These are phyloP conservation scores for Aphaenogaster floridana DNA, from an alignment of 1,140 invertebrate genomes.

Conservation along the genomic window DNA sequence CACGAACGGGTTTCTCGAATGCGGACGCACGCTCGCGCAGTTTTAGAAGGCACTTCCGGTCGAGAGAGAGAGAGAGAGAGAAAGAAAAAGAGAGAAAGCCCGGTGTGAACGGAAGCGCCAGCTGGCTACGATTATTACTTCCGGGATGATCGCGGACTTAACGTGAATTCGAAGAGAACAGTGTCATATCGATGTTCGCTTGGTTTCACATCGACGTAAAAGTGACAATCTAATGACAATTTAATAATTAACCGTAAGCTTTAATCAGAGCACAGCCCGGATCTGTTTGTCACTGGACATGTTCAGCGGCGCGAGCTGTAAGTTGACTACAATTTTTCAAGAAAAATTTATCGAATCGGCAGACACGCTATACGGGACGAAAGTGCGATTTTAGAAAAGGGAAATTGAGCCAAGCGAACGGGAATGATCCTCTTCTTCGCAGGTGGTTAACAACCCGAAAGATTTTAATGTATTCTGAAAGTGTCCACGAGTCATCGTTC, in stretches of 20 bases:
- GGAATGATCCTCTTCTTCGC: conserved; percentile 18
- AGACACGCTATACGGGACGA: neutral
- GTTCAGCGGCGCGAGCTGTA: neutral
- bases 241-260: neutral
- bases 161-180: neutral
- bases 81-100: neutral
- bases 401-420: neutral
- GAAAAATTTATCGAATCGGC: neutral
- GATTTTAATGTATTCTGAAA: neutral
- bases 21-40: neutral
- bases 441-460: conserved; percentile 5
- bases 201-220: neutral
- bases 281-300: neutral
- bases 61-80: conserved; percentile 62
- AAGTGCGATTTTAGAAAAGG: conserved; percentile 1
- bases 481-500: neutral
- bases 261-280: neutral
- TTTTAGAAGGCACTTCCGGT: conserved; percentile 32
- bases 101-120: conserved; percentile 11
- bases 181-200: conserved; percentile 2
- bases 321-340: neutral
- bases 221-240: conserved; percentile 1
- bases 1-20: neutral
- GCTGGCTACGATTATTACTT: conserved; percentile 21
- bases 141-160: neutral